Conservation (phyloP, 2,113 vertebrate species). For the Pseudorhombus dupliciocellatus region DNA sequence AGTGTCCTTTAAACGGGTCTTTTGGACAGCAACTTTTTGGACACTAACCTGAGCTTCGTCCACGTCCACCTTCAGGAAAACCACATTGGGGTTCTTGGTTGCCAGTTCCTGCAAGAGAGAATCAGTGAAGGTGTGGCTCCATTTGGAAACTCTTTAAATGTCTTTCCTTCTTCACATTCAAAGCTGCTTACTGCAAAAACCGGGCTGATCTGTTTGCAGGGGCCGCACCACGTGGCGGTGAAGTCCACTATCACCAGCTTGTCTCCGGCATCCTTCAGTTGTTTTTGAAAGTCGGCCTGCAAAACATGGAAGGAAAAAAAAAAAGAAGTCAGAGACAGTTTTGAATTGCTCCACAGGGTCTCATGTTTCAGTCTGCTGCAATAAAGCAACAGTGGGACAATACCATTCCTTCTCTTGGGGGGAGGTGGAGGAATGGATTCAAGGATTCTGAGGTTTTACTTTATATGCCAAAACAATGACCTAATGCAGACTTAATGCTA, state of each 20-base stretch:
- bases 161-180: no score
- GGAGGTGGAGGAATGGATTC: no score
- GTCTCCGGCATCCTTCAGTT: conserved; percentile 75
- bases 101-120: conserved; percentile 70
- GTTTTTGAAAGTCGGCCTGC: conserved; percentile 76
- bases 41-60: conserved; percentile 87
- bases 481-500: no score
- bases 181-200: conserved; percentile 80
- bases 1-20: no score
- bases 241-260: conserved; percentile 92
- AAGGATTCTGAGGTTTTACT: no score
- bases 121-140: neutral
- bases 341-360: neutral
- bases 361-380: no score
- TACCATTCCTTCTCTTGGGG: no score
- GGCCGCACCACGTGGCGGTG: conserved; percentile 91
- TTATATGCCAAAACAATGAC: no score
- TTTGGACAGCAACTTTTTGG: neutral
- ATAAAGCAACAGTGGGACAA: no score
- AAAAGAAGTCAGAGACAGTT: neutral
- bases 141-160: neutral
- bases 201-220: conserved; percentile 87
- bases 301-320: neutral
- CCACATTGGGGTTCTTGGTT: conserved; percentile 73
- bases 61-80: conserved; percentile 94